phyloP scores from a whole-genome alignment of 2,888 invertebrate species.

The Apamea epomidion region DNA sequence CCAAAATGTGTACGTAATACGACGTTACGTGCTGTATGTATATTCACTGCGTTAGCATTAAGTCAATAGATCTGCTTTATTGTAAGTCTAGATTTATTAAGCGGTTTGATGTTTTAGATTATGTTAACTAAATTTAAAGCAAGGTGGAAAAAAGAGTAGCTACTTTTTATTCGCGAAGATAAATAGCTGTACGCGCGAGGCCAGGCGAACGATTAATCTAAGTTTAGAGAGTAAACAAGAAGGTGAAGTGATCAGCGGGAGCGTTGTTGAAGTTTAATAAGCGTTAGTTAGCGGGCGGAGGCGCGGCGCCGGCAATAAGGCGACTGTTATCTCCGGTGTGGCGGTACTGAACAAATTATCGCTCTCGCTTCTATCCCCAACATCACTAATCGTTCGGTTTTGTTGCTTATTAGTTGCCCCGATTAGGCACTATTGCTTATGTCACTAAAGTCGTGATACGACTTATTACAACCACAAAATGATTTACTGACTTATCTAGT shows the following conservation, averaged over 20 bases:
- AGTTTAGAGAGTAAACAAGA: conserved; percentile 89
- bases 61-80: conserved; percentile 60
- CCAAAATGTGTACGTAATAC: conserved; percentile 54
- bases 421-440: conserved; percentile 12
- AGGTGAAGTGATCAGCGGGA: conserved; percentile 89
- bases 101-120: conserved; percentile 41
- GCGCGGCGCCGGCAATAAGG: conserved; percentile 86
- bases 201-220: conserved; percentile 87
- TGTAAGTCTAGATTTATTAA: conserved; percentile 50
- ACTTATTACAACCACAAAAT: background rate
- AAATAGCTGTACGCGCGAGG: conserved; percentile 80
- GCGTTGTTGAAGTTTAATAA: conserved; percentile 90
- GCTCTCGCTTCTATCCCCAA: conserved; percentile 66
- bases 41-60: conserved; percentile 38
- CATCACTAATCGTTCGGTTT: conserved; percentile 68
- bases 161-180: conserved; percentile 77
- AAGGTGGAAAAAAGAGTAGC: conserved; percentile 47
- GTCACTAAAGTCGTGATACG: background rate
- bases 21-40: conserved; percentile 26
- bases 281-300: conserved; percentile 87
- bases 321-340: conserved; percentile 87
- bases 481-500: background rate
- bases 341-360: conserved; percentile 81
- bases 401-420: conserved; percentile 57
- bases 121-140: conserved; percentile 55